Conservation (phyloP, 2,797 vertebrate species). For the Pipistrellus pipistrellus region DNA sequence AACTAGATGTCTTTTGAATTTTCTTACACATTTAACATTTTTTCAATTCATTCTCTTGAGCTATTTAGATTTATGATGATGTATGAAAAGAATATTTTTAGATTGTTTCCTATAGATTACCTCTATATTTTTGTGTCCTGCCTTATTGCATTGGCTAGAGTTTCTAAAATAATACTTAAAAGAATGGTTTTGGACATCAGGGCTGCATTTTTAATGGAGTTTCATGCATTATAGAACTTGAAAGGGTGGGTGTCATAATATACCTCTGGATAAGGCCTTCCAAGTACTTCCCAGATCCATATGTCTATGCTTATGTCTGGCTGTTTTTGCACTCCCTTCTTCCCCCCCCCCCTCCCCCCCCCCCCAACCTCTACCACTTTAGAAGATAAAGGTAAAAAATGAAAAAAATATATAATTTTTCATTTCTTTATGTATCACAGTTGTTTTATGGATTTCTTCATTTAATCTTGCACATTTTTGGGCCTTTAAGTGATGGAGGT, state of each 20-base stretch:
- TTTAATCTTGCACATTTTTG: conserved; percentile 52
- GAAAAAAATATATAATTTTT: not conserved
- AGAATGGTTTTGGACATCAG: not conserved
- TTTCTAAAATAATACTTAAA: conserved; percentile 43
- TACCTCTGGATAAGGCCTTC: not conserved
- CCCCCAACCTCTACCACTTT: not conserved
- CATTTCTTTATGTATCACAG: conserved; percentile 21
- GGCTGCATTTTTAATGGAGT: not conserved
- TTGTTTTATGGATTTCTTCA: conserved; percentile 59
- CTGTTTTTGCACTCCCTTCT: not conserved
- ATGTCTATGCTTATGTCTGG: not conserved
- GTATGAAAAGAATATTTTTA: not conserved
- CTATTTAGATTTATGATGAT: not conserved
- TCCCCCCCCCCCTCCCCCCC: too few species aligned
- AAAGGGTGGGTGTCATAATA: not conserved
- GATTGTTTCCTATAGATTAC: conserved; percentile 1
- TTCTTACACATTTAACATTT: conserved; percentile 36
- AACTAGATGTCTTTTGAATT: conserved; percentile 58
- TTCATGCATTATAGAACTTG: not conserved
- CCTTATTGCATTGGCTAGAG: conserved; percentile 52
- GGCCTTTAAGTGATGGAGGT: not conserved
- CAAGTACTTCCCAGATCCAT: not conserved
- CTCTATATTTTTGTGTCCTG: conserved; percentile 39
- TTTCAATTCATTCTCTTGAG: conserved; percentile 24
- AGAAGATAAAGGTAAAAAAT: not conserved